Evolutionary conservation across 2,797 vertebrate genomes (phyloP), one percentile per base, ranked within the genome.

Genomic region (Sebastes goodei): DNA sequence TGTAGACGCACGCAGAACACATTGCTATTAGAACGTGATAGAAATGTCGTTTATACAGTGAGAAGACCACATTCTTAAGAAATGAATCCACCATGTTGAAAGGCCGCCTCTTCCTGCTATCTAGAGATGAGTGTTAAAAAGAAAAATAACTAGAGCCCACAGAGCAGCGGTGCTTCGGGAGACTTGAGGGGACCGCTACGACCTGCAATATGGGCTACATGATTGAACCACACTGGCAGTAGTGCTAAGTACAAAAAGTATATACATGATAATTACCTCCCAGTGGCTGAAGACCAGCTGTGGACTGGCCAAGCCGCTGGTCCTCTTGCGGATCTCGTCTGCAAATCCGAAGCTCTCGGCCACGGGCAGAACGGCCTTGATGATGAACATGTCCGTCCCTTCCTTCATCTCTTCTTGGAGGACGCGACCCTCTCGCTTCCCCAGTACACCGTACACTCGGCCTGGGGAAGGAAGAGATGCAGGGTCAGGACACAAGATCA

Each of bases 211-310:
- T 42, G 15, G 42, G 6, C 17, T 46, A 46, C 15, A 17, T 49
- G 49, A n/a, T 5, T 21, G 49, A 46, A 42, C 38, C 12, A 42
- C 38, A 42, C 38, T 15, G 14, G 38, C 38, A 42, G 38, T 42
- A 42, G 38, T 38, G 2, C 35, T 38, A 38, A 38, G 35, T 38
- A 49, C 46, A 17, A 20, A 38, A 38, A 38, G 35, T 38, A 14
- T 38, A 38, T 2, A 11, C 2, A 42, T 42, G 12, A 14, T 42
- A 42, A 42, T 49, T 20, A 49, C 98, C 98, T 99, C 98, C 98
- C 98, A 99, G 91, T 99, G 98, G 94, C 97, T 99, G 95, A 99
- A 99, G 62, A 99, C 94, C 90, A 99, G 95, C 90, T 99, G 98
- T 0, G 98, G 98, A 90, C 97, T 99, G 85, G 98, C 98, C 93